Evolutionary conservation across 2,113 vertebrate genomes (phyloP).

Genomic region (Seriola rivoliana): DNA sequence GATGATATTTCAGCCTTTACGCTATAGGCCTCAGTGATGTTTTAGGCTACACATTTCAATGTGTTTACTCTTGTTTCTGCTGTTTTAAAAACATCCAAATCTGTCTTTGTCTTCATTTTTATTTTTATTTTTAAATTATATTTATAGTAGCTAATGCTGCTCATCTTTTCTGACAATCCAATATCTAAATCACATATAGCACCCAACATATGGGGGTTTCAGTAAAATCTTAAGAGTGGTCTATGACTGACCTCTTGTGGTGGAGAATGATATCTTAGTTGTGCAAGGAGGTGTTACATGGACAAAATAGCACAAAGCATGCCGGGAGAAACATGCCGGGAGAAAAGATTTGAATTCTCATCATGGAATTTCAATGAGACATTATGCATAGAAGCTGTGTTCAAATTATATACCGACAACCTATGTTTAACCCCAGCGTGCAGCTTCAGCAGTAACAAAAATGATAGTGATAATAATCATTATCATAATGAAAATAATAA

Average conservation of each 20-base stretch:
- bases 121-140: not conserved
- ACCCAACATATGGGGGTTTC: too few relatives aligned
- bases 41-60: not conserved
- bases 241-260: slow-evolving; percentile 56
- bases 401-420: not conserved
- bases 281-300: not conserved
- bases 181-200: too few relatives aligned
- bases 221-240: not conserved
- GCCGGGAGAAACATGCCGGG: slow-evolving; percentile 42
- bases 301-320: slow-evolving; percentile 40
- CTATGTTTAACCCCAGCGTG: not conserved
- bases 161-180: not conserved
- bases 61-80: not conserved
- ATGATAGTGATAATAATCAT: too few relatives aligned
- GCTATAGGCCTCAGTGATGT: not conserved
- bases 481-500: not conserved
- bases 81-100: too few relatives aligned
- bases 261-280: not conserved
- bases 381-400: not conserved
- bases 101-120: not conserved
- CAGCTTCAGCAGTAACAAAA: not conserved
- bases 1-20: not conserved
- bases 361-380: slow-evolving; percentile 9
- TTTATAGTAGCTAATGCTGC: not conserved
- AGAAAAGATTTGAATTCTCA: slow-evolving; percentile 46